phyloP scores from a whole-genome alignment of 2,113 vertebrate genomes.

The Pungitius pungitius region DNA sequence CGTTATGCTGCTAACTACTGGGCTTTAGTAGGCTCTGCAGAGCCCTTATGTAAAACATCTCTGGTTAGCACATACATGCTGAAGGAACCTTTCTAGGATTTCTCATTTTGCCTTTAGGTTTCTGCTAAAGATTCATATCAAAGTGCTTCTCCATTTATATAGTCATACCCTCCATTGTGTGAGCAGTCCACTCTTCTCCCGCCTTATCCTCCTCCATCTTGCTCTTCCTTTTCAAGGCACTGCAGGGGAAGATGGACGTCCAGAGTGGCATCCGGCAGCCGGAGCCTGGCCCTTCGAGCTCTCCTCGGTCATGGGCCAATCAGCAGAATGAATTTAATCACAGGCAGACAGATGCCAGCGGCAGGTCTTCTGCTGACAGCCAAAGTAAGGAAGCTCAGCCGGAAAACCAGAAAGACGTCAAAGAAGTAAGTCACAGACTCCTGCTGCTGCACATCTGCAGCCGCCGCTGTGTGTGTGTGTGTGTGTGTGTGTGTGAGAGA shows the following conservation, averaged over 20 bases:
- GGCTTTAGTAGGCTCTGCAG: neutral
- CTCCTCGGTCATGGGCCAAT: constrained; percentile 82
- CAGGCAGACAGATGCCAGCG: constrained; percentile 76
- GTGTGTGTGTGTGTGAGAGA: constrained; percentile 8
- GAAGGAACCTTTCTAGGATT: neutral
- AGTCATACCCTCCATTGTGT: neutral
- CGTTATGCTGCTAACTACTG: neutral
- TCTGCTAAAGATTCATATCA: neutral
- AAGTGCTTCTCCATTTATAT: neutral
- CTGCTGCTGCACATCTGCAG: constrained; percentile 38
- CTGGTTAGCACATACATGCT: neutral
- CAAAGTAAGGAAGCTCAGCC: constrained; percentile 76
- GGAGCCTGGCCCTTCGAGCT: constrained; percentile 83
- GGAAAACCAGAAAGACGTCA: constrained; percentile 78
- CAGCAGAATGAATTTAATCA: constrained; percentile 80
- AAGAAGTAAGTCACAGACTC: constrained; percentile 80
- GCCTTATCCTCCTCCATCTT: neutral
- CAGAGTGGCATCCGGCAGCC: constrained; percentile 84
- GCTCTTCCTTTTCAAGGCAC: constrained; percentile 70
- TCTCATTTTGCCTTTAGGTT: neutral
- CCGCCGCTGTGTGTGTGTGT: constrained; percentile 4
- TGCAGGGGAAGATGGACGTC: constrained; percentile 88
- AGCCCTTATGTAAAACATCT: neutral
- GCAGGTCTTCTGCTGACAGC: constrained; percentile 69
- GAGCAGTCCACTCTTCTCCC: neutral